Evolutionary conservation across 2,113 vertebrate species (phyloP), one percentile per base, ranked within the genome.

Genomic region (Rhadina sibilatrix): DNA sequence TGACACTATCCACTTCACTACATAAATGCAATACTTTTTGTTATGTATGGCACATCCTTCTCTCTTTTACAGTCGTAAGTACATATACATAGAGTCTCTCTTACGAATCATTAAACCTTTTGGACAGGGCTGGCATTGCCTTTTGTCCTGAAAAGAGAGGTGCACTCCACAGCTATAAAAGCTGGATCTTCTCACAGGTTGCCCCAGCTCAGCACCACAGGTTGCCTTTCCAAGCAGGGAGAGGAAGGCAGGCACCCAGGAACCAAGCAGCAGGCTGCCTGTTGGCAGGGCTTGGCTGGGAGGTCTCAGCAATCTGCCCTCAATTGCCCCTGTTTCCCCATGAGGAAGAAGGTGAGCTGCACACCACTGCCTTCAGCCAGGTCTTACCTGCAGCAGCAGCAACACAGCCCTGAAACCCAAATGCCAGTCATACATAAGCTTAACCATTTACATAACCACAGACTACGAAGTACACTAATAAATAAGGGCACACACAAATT

Each of bases 271-370:
- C 53, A 44, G 56, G 54, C 27, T 18, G 57, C 10, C 46, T 4
- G 19, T 6, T 37, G 44, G 74, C n/a, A 50, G 8, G 37, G n/a
- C 40, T 50, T 10, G 38, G 18, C 60, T 20, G 14, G 2, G 11
- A 70, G 38, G 38, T 20, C 59, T 54, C 30, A 16, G n/a, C 0
- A 0, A 49, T 30, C 22, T 28, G 30, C 30, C 40, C 46, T 22
- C 0, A 0, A 5, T n/a, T 14, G 31, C 15, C 19, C 12, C 9
- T 2, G 1, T 21, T 30, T 53, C 27, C 35, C 20, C 7, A 0
- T 5, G 28, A 81, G 40, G 44, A 82, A 65, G 40, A 84, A 14
- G 28, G 28, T 9, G 25, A 90, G n/a, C 24, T 27, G 60, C 71
- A 25, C 22, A 30, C 6, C 8, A 11, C 28, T 5, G 37, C 4